A percentile compares a stretch with the other conserved stretches of the same genome.
Evolutionary conservation across 2,113 vertebrate species (phyloP).

Genomic region (Sander lucioperca): DNA sequence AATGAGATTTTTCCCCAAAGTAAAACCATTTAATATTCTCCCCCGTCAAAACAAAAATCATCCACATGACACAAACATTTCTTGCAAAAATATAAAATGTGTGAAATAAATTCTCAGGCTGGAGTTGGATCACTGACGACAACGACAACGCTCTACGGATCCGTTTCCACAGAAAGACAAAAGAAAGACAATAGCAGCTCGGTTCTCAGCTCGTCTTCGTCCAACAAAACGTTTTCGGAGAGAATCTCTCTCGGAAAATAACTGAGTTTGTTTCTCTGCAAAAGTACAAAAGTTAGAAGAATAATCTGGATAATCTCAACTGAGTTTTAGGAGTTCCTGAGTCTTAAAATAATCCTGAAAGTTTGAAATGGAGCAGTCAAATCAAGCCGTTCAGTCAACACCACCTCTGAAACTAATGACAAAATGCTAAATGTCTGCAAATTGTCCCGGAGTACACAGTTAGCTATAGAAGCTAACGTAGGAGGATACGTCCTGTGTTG

Average conservation of each 20-base stretch:
- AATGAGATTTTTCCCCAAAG: background rate
- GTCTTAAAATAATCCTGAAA: background rate
- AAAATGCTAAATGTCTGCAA: background rate
- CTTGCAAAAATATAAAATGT: constrained; percentile 67
- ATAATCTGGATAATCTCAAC: background rate
- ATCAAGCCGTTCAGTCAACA: too few species aligned
- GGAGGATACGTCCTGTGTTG: background rate
- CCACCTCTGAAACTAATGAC: background rate
- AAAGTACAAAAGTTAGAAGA: background rate
- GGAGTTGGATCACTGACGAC: constrained; percentile 2
- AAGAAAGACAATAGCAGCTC: constrained; percentile 36
- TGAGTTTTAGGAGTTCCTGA: background rate
- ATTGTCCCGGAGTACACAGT: background rate
- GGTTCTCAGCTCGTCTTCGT: constrained; percentile 28
- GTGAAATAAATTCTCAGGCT: constrained; percentile 52
- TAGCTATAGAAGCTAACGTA: background rate
- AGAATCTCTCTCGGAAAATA: background rate
- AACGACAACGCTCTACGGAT: background rate
- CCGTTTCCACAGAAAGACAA: constrained; percentile 35
- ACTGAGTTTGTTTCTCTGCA: constrained; percentile 21
- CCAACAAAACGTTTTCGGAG: background rate
- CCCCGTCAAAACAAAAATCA: background rate
- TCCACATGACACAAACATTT: constrained; percentile 28
- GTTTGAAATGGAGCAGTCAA: background rate
- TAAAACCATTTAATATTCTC: constrained; percentile 48